phyloP scores from a whole-genome alignment of 2,797 vertebrate genomes.

The Pseudomugil gertrudae region DNA sequence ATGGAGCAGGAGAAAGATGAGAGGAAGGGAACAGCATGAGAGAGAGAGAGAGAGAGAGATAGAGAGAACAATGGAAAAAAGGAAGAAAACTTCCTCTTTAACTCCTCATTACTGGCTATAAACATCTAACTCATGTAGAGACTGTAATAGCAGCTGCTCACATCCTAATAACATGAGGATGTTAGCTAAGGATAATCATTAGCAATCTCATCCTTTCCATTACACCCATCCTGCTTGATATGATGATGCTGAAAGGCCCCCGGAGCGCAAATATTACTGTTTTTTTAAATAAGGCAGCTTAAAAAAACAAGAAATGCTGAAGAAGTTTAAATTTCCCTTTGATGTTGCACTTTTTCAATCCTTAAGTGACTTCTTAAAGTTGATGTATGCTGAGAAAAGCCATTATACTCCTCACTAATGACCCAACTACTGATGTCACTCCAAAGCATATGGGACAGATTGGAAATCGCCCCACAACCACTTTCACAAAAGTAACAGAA shows the following conservation, averaged over 20 bases:
- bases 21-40: neutral
- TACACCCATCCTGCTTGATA: neutral
- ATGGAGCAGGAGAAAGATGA: slow-evolving; percentile 28
- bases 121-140: slow-evolving; percentile 3
- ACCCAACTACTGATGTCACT: slow-evolving; percentile 20
- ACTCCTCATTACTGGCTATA: neutral
- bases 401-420: slow-evolving; percentile 32
- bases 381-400: slow-evolving; percentile 30
- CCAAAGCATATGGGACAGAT: slow-evolving; percentile 31
- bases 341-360: slow-evolving; percentile 25
- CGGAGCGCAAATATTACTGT: slow-evolving; percentile 8
- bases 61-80: neutral
- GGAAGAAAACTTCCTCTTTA: slow-evolving; percentile 15
- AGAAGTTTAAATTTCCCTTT: slow-evolving; percentile 29
- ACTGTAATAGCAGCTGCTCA: slow-evolving; percentile 7
- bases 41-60: slow-evolving; percentile 30
- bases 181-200: slow-evolving; percentile 10
- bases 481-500: slow-evolving; percentile 37
- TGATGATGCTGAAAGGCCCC: slow-evolving; percentile 8
- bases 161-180: slow-evolving; percentile 12
- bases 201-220: slow-evolving; percentile 9
- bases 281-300: slow-evolving; percentile 17
- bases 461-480: slow-evolving; percentile 27
- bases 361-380: slow-evolving; percentile 40
- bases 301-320: slow-evolving; percentile 5